Conservation (phyloP, 2,888 invertebrate species). For the Scaptomyza tumidula region DNA sequence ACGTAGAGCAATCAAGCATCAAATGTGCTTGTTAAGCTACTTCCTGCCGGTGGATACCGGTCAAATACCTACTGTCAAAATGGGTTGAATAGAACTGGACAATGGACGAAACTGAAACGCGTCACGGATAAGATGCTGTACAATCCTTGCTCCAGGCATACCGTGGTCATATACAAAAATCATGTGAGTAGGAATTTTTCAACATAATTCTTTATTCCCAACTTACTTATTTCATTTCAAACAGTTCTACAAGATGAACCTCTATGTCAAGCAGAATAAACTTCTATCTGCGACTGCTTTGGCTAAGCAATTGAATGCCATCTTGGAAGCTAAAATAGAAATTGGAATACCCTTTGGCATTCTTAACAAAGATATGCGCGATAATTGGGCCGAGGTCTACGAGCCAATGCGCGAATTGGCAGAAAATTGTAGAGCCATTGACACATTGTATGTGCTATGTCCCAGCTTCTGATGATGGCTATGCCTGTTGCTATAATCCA, state of each 20-base stretch:
- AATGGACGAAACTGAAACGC: conserved; percentile 93
- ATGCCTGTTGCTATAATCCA: conserved; percentile 98
- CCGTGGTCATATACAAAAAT: conserved; percentile 93
- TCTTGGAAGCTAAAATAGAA: conserved; percentile 85
- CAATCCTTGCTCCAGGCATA: conserved; percentile 88
- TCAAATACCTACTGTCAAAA: conserved; percentile 89
- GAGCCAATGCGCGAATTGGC: conserved; percentile 86
- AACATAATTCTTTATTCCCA: neutral
- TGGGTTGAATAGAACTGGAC: conserved; percentile 93
- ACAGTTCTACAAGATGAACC: conserved; percentile 88
- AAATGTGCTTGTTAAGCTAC: conserved; percentile 32
- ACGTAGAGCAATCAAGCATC: conserved; percentile 39
- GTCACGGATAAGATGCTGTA: conserved; percentile 88
- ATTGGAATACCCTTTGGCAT: conserved; percentile 88
- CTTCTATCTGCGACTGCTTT: conserved; percentile 88
- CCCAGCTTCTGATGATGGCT: conserved; percentile 93
- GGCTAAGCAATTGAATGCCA: conserved; percentile 86
- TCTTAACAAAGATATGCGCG: conserved; percentile 91
- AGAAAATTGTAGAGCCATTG: conserved; percentile 86
- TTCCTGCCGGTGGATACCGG: conserved; percentile 80
- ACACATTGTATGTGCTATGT: conserved; percentile 94
- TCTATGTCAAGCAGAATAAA: conserved; percentile 86
- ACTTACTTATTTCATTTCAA: conserved; percentile 31
- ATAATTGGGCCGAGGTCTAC: conserved; percentile 92
- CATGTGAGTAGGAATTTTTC: conserved; percentile 87